phyloP scores from a whole-genome alignment of 2,888 invertebrate genomes.

The Plagodis dolabraria region DNA sequence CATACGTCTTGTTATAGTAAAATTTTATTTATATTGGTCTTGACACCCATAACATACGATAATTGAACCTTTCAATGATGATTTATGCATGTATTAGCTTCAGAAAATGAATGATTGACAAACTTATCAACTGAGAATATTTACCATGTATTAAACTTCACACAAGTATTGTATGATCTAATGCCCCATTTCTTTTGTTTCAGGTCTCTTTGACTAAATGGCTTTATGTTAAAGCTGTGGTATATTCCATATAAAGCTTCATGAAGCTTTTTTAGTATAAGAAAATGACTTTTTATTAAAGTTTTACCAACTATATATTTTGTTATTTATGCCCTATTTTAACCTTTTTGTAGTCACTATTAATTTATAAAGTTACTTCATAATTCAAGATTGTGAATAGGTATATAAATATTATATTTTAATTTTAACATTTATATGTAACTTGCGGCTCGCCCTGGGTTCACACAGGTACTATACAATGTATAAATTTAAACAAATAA shows the following conservation, averaged over 20 bases:
- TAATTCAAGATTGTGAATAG: too few species aligned
- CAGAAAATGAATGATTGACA: constrained; percentile 73
- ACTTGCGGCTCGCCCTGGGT: too few species aligned
- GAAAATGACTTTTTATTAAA: constrained; percentile 73
- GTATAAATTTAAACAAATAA: too few species aligned
- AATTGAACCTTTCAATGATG: constrained; percentile 30
- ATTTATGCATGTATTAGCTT: constrained; percentile 85
- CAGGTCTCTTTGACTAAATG: constrained; percentile 91
- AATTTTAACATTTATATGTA: too few species aligned
- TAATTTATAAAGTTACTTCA: too few species aligned
- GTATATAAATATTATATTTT: too few species aligned
- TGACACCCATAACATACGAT: too few species aligned
- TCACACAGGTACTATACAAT: too few species aligned
- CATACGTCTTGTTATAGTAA: too few species aligned
- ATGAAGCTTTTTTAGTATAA: constrained; percentile 79
- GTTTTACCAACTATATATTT: constrained; percentile 41
- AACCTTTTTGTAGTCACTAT: too few species aligned
- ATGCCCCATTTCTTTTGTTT: constrained; percentile 68
- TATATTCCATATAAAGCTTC: constrained; percentile 79
- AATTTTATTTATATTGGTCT: too few species aligned
- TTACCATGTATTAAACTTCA: neutral
- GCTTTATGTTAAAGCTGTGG: constrained; percentile 72
- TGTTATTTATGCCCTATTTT: constrained; percentile 21
- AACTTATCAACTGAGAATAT: constrained; percentile 55
- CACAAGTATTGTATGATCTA: constrained; percentile 21